A percentile compares a stretch with the other conserved stretches of the same genome.
phyloP scores from a whole-genome alignment of 2,113 vertebrate genomes.

The Epinephelus fuscoguttatus region DNA sequence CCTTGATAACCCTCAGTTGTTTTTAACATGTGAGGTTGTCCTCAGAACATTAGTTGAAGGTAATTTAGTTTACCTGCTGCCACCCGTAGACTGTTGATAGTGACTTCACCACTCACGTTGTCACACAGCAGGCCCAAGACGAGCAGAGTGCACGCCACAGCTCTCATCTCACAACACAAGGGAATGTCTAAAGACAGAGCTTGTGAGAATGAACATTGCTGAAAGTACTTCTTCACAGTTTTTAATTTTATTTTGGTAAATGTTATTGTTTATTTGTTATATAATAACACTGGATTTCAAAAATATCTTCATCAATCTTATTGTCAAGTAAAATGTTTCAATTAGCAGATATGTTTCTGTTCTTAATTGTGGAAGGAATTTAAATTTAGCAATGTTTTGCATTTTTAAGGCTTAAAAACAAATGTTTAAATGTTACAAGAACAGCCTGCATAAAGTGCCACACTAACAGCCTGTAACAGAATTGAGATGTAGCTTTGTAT shows the following conservation, averaged over 20 bases:
- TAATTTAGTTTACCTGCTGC: slow-evolving; percentile 26
- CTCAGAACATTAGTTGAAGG: not conserved
- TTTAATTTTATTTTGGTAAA: no score
- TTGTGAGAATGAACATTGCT: no score
- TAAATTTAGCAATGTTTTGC: no score
- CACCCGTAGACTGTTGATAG: slow-evolving; percentile 1
- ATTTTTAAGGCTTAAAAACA: no score
- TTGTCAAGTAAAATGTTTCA: no score
- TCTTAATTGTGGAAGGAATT: not conserved
- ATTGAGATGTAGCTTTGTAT: no score
- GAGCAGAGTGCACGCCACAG: slow-evolving; percentile 3
- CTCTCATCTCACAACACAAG: slow-evolving; percentile 23
- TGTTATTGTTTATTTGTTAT: no score
- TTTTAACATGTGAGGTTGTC: not conserved
- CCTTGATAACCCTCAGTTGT: not conserved
- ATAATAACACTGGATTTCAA: no score
- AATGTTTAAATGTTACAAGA: not conserved
- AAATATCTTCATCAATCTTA: no score
- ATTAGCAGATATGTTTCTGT: no score
- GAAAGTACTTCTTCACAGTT: no score
- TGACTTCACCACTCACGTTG: not conserved
- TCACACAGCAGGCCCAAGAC: slow-evolving; percentile 27
- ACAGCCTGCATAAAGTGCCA: not conserved
- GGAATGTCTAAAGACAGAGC: no score
- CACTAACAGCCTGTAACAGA: not conserved